Evolutionary conservation across 64 coral and sea anemone species (phyloP).

Genomic region (Platygyra sinensis): DNA sequence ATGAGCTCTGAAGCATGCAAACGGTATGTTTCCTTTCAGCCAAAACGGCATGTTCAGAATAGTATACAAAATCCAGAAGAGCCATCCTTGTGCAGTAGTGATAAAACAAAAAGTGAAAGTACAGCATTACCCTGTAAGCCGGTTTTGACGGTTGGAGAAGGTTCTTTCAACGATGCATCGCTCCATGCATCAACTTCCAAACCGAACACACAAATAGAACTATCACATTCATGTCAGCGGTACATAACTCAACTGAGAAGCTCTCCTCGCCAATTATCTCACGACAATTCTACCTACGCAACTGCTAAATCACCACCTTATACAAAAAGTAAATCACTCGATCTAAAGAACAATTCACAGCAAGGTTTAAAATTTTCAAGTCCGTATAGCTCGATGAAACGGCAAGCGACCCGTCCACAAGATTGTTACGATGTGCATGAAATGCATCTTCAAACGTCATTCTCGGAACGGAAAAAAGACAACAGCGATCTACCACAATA

Average conservation of each 20-base stretch:
- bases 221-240: background rate
- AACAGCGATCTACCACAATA: background rate
- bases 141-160: background rate
- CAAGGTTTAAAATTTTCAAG: background rate
- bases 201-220: background rate
- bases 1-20: background rate
- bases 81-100: background rate
- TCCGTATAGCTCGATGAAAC: background rate
- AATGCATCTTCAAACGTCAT: background rate
- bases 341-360: background rate
- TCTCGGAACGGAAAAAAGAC: background rate
- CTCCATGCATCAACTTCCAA: background rate
- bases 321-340: background rate
- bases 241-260: constrained; percentile 12
- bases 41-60: background rate
- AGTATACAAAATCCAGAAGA: background rate
- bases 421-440: background rate
- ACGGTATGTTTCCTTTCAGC: background rate
- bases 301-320: background rate
- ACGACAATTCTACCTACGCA: background rate
- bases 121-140: background rate
- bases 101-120: background rate
- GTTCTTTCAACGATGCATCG: background rate
- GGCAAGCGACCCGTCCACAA: background rate
- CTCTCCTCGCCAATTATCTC: background rate